Base-by-base conservation (phyloP, 2,888 invertebrate genomes). In the Morpho achilles region DNA sequence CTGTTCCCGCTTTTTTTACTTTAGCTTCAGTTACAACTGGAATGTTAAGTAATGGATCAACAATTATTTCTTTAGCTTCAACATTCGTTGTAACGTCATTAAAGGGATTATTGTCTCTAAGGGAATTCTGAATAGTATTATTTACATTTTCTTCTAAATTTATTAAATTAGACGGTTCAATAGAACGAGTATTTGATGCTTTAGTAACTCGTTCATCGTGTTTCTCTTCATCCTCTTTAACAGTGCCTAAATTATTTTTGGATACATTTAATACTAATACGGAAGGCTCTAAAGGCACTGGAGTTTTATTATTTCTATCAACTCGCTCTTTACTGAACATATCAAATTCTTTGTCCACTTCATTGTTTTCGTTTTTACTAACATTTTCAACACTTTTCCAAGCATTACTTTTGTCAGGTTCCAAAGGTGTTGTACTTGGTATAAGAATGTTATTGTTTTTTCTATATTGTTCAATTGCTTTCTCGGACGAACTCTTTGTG, bases 341-440 rank as follows among this genome's bases (percentile, higher is more conserved):
- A 70, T 91, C 82, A 66, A 92, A 78, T 76, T 92, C 91, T 70
- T 92, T 74, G 66, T 92, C 91, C 0, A 90, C 69, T 60, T 80
- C 80, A 56, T 74, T 76, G 5, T 53, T 62, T 51, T 65, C 60
- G 7, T 57, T 54, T 64, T 67, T 64, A 47, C 72, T 68, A 0
- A 86, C 53, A 7, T 77, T 77, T 54, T 85, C 87, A 5, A 69
- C 74, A 59, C 84, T 86, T 60, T 76, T 80, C 81, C 84, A 86
- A 0, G 72, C 61, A 7, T 54, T 68, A 0, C 8, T 59, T 67
- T 84, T 88, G 10, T 83, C 80, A 2, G 88, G 82, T 72, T 85
- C 82, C 60, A 88, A 55, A 0, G 87, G 87, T 0, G 87, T 87
- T 8, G 81, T 86, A 56, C 82, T 84, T 2, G 83, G 74, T 22